Percentiles rank a stretch among this genome's conserved stretches.
Conservation (phyloP, 2,888 invertebrate species). For the Auanema sp. region DNA sequence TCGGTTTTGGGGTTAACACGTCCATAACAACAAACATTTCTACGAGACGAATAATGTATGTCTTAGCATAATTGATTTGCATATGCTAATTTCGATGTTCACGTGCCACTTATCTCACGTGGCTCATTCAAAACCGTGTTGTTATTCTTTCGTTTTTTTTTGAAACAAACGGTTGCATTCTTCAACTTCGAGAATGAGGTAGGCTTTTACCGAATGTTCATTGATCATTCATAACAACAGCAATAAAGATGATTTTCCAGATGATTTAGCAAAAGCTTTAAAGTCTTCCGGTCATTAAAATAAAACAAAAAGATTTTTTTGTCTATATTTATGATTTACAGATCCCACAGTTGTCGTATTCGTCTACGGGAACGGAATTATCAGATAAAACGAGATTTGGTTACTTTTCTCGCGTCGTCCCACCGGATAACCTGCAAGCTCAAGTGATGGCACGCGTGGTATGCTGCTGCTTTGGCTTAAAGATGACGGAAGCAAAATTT, state of each 20-base stretch:
- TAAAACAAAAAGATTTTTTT: not conserved
- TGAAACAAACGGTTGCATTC: no score
- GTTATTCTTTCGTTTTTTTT: not conserved
- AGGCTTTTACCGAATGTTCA: no score
- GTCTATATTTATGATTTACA: slow-evolving; percentile 57
- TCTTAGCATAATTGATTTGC: no score
- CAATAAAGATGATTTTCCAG: no score
- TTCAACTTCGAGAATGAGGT: no score
- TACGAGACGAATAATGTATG: no score
- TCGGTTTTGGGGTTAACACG: no score
- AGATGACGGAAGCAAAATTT: not conserved
- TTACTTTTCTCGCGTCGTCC: slow-evolving; percentile 75
- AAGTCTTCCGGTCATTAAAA: not conserved
- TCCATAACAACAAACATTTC: no score
- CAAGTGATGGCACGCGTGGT: slow-evolving; percentile 75
- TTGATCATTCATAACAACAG: no score
- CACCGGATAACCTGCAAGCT: slow-evolving; percentile 76
- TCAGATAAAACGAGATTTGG: slow-evolving; percentile 76
- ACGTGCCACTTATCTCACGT: not conserved
- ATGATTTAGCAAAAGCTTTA: no score
- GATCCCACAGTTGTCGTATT: slow-evolving; percentile 77
- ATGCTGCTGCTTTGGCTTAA: slow-evolving; percentile 62
- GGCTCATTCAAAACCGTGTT: not conserved
- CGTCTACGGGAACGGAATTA: slow-evolving; percentile 75
- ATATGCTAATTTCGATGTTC: no score